Evolutionary conservation across 2,888 invertebrate species (phyloP).

Genomic region (Drosophila quinaria): DNA sequence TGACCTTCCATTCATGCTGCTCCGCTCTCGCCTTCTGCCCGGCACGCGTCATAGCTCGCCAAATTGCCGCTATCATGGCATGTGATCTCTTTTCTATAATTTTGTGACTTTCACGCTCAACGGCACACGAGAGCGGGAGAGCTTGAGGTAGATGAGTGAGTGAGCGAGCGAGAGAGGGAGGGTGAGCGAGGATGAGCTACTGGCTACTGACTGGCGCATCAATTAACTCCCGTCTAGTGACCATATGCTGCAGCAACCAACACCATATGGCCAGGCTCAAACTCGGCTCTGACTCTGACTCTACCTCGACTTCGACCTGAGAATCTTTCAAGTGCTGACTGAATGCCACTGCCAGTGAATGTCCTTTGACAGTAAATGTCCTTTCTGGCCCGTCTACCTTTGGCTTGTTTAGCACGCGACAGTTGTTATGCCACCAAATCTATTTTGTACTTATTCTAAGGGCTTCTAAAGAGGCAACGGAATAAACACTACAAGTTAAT

Average conservation of each 20-base stretch:
- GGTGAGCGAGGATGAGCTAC: conserved; percentile 59
- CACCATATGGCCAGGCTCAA: conserved; percentile 67
- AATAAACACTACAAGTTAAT: conserved; percentile 1
- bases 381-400: conserved; percentile 22
- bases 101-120: conserved; percentile 85
- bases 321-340: conserved; percentile 18
- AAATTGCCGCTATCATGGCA: conserved; percentile 84
- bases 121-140: conserved; percentile 49
- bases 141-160: conserved; percentile 13
- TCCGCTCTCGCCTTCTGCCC: conserved; percentile 25
- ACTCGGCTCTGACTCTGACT: conserved; percentile 4
- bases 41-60: conserved; percentile 76
- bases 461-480: neutral
- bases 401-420: conserved; percentile 39
- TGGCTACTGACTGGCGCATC: conserved; percentile 62
- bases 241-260: conserved; percentile 72
- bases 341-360: conserved; percentile 12
- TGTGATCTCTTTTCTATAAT: conserved; percentile 83
- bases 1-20: conserved; percentile 50
- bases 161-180: neutral
- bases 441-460: neutral
- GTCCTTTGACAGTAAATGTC: conserved; percentile 37
- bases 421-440: conserved; percentile 47
- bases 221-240: conserved; percentile 76
- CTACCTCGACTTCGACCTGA: conserved; percentile 3